Base-by-base conservation (phyloP, 2,113 vertebrate genomes). In the Neodon shergylaensis region DNA sequence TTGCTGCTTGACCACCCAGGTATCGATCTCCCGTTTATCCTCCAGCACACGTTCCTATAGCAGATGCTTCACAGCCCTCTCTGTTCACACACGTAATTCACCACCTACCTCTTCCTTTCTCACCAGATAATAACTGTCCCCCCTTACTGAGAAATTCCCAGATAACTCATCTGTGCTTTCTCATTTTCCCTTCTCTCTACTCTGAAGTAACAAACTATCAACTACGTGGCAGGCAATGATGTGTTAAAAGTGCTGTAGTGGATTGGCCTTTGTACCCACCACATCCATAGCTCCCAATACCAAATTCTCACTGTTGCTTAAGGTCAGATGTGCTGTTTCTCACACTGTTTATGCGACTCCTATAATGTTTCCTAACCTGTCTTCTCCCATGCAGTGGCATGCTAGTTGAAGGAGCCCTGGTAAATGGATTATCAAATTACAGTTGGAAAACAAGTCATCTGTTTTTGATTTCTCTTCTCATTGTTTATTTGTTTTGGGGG, bases 91-190 rank as follows among this genome's bases (percentile, higher is more conserved):
- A 83, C 88, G 73, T 94, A 74, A 96, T 95, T 95, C 95, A 61
- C 94, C 94, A 65, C 95, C 95, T 96, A 92, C 72, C 81, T 52
- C 94, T 96, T 93, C 95, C 95, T 96, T 95, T 96, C 77, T 95
- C 92, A 92, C 92, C 63, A 91, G 91, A 91, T 91, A 98, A 96
- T 97, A 95, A 87, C 85, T 47, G 68, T 76, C 73, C 79, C 94
- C 63, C 91, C 74, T 92, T 77, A 65, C 94, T 39, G 90, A 94
- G 77, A 95, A 95, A 86, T 87, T 86, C 77, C 70, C 39, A 93
- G 78, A 26, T 94, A 95, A 68, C 83, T 79, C 70, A 81, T 82
- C 54, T n/a, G 78, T 77, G 36, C 36, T 88, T 88, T 96, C 82
- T 94, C n/a, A 39, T 73, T 95, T 94, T 87, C 33, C 22, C 26